Evolutionary conservation across 2,797 vertebrate genomes (phyloP), one percentile per base, ranked within the genome.

Genomic region (Amniataba percoides): DNA sequence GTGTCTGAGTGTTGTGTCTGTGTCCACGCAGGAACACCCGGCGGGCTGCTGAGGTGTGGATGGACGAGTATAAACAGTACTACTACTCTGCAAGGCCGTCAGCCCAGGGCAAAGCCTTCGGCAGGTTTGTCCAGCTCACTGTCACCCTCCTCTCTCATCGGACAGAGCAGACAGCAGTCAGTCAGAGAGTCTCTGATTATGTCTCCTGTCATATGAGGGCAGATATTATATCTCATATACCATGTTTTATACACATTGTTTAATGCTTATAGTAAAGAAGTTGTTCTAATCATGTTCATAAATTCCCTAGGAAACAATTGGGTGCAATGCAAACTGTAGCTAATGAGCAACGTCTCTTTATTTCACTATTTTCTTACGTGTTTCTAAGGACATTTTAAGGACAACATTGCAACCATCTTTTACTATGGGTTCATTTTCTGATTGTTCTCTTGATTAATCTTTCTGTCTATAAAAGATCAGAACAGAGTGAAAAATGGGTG

Each of bases 41-140:
- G 69, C 95, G 98, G 65, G 97, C 98, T 0, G 98, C 98, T 0
- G 98, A 99, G 90, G 98, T 99, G 39, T 99, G 98, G 98, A 99
- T 99, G 98, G 98, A 99, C 42, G 97, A 99, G 5, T 99, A 97
- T 89, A 99, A 99, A 74, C 97, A 98, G 81, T 97, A 97, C 89
- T 99, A 99, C 88, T 99, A 99, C 1, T 96, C 98, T 11, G 98
- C 98, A 0, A 93, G 98, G 58, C 98, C 98, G 0, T 99, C 98
- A 0, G 98, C 98, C 39, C 96, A 98, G 21, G 97, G 97, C 45
- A 99, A 99, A 78, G 94, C 97, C 0, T 99, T 96, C 8, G 98
- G 98, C 89, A 99, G 97, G 98, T 99, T 86, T 74, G 96, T 76
- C 61, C 48, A 0, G 27, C 12, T 16, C 3, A 8, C 8, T 12